Percentiles rank a stretch among this genome's conserved stretches.
Evolutionary conservation across 1,140 invertebrate species (phyloP).

Genomic region (Sycophaga agraensis): DNA sequence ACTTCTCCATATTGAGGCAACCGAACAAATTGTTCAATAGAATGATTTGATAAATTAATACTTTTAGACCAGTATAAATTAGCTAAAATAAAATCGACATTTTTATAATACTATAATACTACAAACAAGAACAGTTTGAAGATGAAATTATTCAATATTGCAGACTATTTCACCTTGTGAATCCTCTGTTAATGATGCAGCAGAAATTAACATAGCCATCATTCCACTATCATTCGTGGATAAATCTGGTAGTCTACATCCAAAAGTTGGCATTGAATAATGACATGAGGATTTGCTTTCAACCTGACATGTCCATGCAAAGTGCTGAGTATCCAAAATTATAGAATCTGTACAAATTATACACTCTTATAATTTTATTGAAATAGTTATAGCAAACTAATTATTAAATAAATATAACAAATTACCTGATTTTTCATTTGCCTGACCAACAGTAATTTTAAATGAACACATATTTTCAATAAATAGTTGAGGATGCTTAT

Average conservation of each 20-base stretch:
- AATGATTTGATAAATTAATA: slow-evolving; percentile 40
- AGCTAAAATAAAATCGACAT: slow-evolving; percentile 24
- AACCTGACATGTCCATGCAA: slow-evolving; percentile 50
- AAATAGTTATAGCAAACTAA: neutral
- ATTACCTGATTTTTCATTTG: slow-evolving; percentile 38
- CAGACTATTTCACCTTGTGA: neutral
- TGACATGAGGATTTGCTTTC: slow-evolving; percentile 42
- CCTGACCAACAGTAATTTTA: slow-evolving; percentile 48
- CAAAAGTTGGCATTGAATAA: slow-evolving; percentile 47
- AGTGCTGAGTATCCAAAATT: slow-evolving; percentile 46
- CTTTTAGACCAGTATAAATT: slow-evolving; percentile 46
- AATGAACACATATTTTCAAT: slow-evolving; percentile 59
- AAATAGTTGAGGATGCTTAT: slow-evolving; percentile 62
- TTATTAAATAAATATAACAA: neutral
- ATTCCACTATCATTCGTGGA: slow-evolving; percentile 15
- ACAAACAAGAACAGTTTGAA: neutral
- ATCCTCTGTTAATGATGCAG: slow-evolving; percentile 29
- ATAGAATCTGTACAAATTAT: slow-evolving; percentile 31
- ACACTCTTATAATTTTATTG: neutral
- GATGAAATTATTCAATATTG: neutral
- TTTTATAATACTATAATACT: neutral
- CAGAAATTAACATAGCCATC: slow-evolving; percentile 41
- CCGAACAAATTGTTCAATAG: slow-evolving; percentile 66
- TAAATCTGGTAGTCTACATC: slow-evolving; percentile 48
- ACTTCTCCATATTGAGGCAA: slow-evolving; percentile 70